Evolutionary conservation across 2,888 invertebrate genomes (phyloP), one percentile per base, ranked within the genome.

Genomic region (Drosophila siamana): DNA sequence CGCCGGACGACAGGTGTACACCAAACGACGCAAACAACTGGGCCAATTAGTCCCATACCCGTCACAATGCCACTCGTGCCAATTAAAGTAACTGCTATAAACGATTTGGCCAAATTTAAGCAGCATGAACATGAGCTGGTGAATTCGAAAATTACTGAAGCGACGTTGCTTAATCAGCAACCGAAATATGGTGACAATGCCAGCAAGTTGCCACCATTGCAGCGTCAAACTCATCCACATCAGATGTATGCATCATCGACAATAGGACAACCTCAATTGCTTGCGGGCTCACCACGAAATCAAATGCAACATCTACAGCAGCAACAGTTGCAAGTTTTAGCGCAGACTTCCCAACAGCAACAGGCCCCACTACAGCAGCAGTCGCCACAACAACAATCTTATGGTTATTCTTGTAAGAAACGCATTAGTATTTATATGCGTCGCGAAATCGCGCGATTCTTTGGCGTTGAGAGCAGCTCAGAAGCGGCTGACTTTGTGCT

Each of bases 21-120:
- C 71, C 92, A 92, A 61, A 92, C 92, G 2, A 92, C 92, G 0
- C 92, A 92, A 65, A 92, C 92, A 11, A 92, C 92, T n/a, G 92
- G 92, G 0, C 92, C 92, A 0, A 91, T 92, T 3, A 92, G 92
- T 33, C 92, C 92, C 1, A 86, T 92, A 4, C 92, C 92, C 1
- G 83, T 92, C 0, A 89, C 92, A 9, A 80, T 90, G 56, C 84
- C 87, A 28, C 83, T 79, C n/a, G 55, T 85, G 22, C 57, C 77
- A 2, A 47, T 66, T 13, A 52, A 79, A 6, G 46, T 64, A 9
- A 36, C 63, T n/a, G 55, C 60, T 6, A 19, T 44, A 0, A 65
- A 59, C 48, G 51, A 67, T 16, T 15, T 43, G 9, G 9, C 22
- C 5, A 55, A 48, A 16, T 15, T 33, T 0, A 64, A 74, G 24